phyloP scores from a whole-genome alignment of 2,113 vertebrate species.

The Oriolus oriolus region DNA sequence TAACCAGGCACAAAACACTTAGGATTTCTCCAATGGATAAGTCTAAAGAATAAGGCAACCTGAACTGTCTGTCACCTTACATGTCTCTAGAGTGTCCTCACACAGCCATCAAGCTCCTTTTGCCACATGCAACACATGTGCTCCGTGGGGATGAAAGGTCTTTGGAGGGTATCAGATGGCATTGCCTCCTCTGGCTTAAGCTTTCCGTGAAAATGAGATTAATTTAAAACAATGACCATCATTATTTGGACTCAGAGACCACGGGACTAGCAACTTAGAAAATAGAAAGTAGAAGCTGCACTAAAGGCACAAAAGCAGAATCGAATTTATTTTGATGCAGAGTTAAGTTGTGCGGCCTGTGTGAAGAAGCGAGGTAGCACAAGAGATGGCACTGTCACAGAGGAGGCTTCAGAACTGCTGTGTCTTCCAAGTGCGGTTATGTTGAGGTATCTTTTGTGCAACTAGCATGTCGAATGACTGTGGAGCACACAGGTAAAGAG shows the following conservation, averaged over 20 bases:
- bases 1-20: background rate
- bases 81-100: background rate
- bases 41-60: background rate
- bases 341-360: accelerated
- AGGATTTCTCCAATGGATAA: background rate
- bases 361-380: background rate
- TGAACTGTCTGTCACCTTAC: background rate
- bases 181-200: background rate
- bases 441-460: background rate
- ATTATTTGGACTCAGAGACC: background rate
- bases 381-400: background rate
- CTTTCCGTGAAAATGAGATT: background rate
- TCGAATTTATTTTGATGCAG: background rate
- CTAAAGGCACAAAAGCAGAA: background rate
- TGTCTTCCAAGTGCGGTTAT: background rate
- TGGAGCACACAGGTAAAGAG: background rate
- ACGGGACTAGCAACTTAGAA: background rate
- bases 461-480: background rate
- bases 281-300: background rate
- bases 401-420: background rate
- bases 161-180: background rate
- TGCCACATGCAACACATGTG: background rate
- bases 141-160: background rate
- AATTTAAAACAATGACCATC: background rate
- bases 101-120: background rate